A percentile compares a stretch with the other conserved stretches of the same genome.
phyloP scores from a whole-genome alignment of 2,797 vertebrate genomes.

The Corythornis leucogaster region DNA sequence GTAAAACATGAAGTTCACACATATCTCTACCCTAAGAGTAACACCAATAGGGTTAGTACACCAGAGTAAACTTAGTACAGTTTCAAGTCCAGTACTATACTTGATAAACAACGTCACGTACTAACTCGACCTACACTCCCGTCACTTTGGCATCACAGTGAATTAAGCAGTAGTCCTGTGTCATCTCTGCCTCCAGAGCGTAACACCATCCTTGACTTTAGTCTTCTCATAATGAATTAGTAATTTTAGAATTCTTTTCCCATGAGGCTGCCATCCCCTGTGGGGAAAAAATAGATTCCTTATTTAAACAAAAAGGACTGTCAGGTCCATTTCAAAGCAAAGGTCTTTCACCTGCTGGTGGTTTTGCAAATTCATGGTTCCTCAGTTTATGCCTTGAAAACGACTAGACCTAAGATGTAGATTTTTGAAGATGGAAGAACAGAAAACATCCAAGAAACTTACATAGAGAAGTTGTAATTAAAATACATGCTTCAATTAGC shows the following conservation, averaged over 20 bases:
- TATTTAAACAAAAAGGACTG: not conserved
- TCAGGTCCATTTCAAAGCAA: not conserved
- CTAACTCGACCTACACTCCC: not conserved
- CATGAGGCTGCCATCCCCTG: rapidly evolving
- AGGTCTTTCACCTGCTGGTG: not conserved
- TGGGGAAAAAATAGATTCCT: not conserved
- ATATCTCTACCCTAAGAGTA: not conserved
- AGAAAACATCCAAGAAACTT: not conserved
- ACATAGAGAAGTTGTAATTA: not conserved
- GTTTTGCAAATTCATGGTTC: not conserved
- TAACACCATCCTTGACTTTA: not conserved
- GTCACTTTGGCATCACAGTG: rapidly evolving
- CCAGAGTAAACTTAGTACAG: not conserved
- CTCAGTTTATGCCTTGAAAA: not conserved
- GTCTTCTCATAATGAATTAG: not conserved
- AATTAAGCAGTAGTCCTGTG: not conserved
- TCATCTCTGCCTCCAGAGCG: not conserved
- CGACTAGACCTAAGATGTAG: not conserved
- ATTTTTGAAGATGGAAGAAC: not conserved
- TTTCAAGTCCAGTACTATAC: not conserved
- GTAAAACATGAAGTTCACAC: rapidly evolving
- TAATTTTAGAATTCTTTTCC: not conserved
- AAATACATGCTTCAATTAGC: not conserved
- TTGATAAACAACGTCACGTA: rapidly evolving
- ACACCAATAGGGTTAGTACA: not conserved